Base-by-base conservation (phyloP, 92 coral and sea anemone species). In the Diadumene lineata region DNA sequence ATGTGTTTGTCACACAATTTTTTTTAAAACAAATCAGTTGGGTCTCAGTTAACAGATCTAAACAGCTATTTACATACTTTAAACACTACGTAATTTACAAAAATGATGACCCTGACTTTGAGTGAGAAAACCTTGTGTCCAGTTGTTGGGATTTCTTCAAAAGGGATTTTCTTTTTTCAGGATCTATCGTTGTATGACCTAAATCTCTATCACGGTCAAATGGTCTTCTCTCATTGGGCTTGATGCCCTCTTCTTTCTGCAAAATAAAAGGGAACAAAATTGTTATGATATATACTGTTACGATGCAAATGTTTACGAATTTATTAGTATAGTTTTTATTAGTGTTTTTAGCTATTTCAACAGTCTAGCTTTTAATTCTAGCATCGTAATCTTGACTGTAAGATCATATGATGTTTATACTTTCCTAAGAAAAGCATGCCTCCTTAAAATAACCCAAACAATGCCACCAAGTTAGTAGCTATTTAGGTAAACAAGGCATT, bases 181-280 rank as follows among this genome's bases (percentile, higher is more conserved):
- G 84, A 56, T 86, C 97, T 73, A 94, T 78, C 74, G 68, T 81
- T 78, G 92, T 89, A 32, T 64, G 7, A 17, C 78, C 93, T 50
- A 94, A 84, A 38, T 94, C 98, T 67, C 68, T 84, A 27, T 92
- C 98, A 27, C 98, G 91, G 64, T 94, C 98, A 69, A 94, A 94
- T 16, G 98, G 98, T 46, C 93, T 84, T 68, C 98, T 72, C 67
- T 94, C 97, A 58, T 72, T 60, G 23, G 86, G 87, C 72, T 90
- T 84, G 55, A 31, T 33, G 23, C 79, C 89, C 26, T 86, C 97
- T 53, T 82, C 83, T 53, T 92, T 80, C 98, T 94, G 31, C 13
- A 75, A 78, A 71, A 50, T 16, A 71, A 4, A 6, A 38, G 13
- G 6, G 13, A 38, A 38, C 7, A 38, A 38, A 13, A 38, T 38